Evolutionary conservation across 2,888 invertebrate genomes (phyloP), one percentile per base, ranked within the genome.

Genomic region (Synanthedon vespiformis): DNA sequence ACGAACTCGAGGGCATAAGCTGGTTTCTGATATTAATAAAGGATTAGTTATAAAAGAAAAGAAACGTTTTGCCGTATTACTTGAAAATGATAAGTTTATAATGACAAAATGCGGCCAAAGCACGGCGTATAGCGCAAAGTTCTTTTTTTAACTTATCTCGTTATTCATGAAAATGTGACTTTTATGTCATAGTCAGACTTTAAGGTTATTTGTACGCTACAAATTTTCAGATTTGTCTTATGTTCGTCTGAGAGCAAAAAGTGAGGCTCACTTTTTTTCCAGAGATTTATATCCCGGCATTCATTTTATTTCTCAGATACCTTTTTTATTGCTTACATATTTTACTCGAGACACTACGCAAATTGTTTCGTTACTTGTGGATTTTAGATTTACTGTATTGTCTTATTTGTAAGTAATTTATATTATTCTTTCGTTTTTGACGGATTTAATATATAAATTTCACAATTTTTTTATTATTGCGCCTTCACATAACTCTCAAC

Each of bases 141-240:
- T 72, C 64, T 77, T 77, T 79, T 77, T 77, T 72, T 68, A 82
- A 81, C 74, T 82, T 81, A 76, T 77, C 77, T 75, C 81, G 73
- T 82, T 81, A 77, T 71, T 81, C 81, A 80, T 66, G 70, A 72
- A 75, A 75, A 82, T 81, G 78, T 79, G 81, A 81, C 78, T 80
- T 82, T 81, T 82, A 82, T 77, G 78, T 78, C 72, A 65, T 65
- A 71, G 69, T 70, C 72, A 70, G 78, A 77, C 77, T 76, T 76
- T 76, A 67, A 65, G 69, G 74, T 71, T 79, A 77, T 81, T 82
- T 77, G 80, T 78, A 73, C 67, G 71, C 65, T 65, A 68, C 48
- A 48, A 73, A 72, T 75, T 72, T 61, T 58, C 62, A 64, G 70
- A 76, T 74, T 70, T 72, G 71, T 67, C 71, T 59, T 64, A 63